A percentile compares a stretch with the other conserved stretches of the same genome.
phyloP scores from a whole-genome alignment of 2,888 invertebrate species.

The Zhuqinia jingwanae region DNA sequence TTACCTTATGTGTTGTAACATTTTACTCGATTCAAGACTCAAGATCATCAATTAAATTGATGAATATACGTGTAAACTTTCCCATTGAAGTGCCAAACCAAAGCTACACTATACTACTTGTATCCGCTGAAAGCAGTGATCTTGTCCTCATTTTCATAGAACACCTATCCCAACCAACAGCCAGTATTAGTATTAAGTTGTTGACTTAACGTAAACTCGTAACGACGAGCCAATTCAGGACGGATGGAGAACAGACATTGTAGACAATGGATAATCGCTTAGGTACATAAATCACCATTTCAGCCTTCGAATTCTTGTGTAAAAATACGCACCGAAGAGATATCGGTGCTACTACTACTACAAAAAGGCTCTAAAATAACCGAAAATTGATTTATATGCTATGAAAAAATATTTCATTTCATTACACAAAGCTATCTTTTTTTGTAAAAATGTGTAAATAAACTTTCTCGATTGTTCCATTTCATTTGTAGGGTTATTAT shows the following conservation, averaged over 20 bases:
- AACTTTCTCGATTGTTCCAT: not conserved
- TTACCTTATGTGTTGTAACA: not conserved
- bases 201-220: not conserved
- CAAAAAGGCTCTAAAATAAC: no score
- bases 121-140: slow-evolving; percentile 7
- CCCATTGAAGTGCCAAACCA: slow-evolving; percentile 29
- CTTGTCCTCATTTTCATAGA: not conserved
- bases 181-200: slow-evolving; percentile 34
- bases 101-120: not conserved
- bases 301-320: no score
- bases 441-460: not conserved
- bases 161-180: not conserved
- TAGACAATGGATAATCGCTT: no score
- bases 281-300: no score
- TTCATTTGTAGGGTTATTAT: not conserved
- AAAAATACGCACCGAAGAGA: no score
- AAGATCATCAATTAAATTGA: not conserved
- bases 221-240: not conserved
- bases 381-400: no score
- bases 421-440: not conserved
- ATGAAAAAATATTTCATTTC: no score
- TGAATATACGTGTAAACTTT: not conserved
- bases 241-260: no score
- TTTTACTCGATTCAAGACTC: not conserved
- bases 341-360: no score